Evolutionary conservation across 2,113 vertebrate genomes (phyloP), one percentile per base, ranked within the genome.

Genomic region (Hyla sarda): DNA sequence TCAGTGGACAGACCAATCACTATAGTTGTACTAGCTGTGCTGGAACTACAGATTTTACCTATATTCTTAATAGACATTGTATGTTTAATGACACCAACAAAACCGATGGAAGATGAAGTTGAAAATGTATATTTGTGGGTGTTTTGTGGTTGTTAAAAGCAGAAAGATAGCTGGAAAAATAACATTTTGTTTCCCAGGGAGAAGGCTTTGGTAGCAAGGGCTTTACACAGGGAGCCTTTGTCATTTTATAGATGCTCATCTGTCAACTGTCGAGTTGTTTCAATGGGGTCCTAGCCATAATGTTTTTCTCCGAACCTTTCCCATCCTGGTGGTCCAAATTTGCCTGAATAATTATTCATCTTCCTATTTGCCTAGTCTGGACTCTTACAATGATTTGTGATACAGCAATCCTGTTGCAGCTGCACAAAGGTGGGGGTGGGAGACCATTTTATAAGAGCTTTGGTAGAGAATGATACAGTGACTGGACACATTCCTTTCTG

Each of bases 161-260:
- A 90, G 91, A 93, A 93, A 91, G 90, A 93, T 93, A 89, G 92
- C 92, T 60, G 28, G 89, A 82, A 89, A 92, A 93, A 94, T 93
- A 91, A 91, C 95, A 95, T 95, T 95, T 94, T 92, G 95, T 95
- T 95, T 96, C 95, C 95, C 93, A 94, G 93, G 94, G 93, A 95
- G 95, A 93, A 90, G 89, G 90, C 1, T 1, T 89, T 89, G 86
- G 89, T 90, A 89, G 89, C 88, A 86, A 89, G 90, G 88, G 87
- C 90, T 92, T 92, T 92, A 92, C 92, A 94, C 90, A 94, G 91
- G 91, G 90, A 92, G 90, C 89, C 90, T 94, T 94, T 95, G 93
- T 95, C 92, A 89, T 93, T 95, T 95, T 95, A 96, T 95, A 90
- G 94, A 92, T 89, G 89, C 92, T 96, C 95, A 96, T 97, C 94